Evolutionary conservation across 2,797 vertebrate species (phyloP), one percentile per base, ranked within the genome.

Genomic region (Leptoclinus maculatus): DNA sequence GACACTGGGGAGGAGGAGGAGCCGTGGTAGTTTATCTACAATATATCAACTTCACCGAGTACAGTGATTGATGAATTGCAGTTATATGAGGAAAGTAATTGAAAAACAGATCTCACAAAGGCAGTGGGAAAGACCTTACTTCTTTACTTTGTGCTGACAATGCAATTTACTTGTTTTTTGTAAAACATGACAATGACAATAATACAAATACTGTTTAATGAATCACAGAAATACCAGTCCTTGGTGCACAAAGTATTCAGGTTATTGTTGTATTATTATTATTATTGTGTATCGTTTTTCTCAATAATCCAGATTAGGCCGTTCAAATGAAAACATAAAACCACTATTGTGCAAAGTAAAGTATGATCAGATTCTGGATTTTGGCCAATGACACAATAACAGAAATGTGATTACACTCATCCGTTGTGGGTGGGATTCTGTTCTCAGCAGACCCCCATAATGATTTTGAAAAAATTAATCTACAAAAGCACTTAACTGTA

Each of bases 21-120:
- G 69, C 71, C 3, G 14, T 67, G 78, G 74, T 85, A 67, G 83
- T 92, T 91, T 89, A 86, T 83, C 85, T 63, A 85, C n/a, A 85
- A 90, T 88, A 69, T 6, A 88, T 89, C 84, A 90, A 74, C 62
- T 75, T 84, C 43, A 71, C 82, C 41, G 59, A 71, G 32, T 53
- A 82, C 76, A 73, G 60, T 84, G 85, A 91, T 85, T 72, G 86
- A 93, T 80, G 76, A 75, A 86, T 45, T 65, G 67, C 6, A 74
- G 25, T 76, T 83, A 74, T 71, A 19, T 66, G 32, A 70, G 63
- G 45, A 73, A 70, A 64, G 38, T 58, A 25, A 72, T 5, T 80
- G 62, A 87, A 65, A 86, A 80, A 72, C 47, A 71, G 76, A 74
- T 66, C n/a, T 79, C 27, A 80, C 47, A 86, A 83, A 66, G 72